Evolutionary conservation across 2,797 vertebrate species (phyloP), one percentile per base, ranked within the genome.

Genomic region (Mus spretus): DNA sequence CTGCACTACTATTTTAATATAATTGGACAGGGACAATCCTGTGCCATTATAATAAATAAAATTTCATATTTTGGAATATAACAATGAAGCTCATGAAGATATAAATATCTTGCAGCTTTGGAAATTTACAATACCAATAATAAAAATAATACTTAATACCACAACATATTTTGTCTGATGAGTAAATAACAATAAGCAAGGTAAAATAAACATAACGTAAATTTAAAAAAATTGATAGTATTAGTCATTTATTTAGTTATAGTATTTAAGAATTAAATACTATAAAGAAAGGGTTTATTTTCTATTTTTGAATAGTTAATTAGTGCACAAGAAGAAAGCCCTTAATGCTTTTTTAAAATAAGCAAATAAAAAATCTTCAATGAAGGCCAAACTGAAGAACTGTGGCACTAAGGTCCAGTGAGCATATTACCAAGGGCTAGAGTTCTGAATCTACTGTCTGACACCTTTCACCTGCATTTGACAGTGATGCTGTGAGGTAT

Each of bases 341-440:
- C 89, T 7, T 92, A 50, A 2, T 80, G 70, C 77, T 94, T 31
- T 90, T 93, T 50, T 55, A 89, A 93, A 26, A n/a, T 53, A 89
- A 75, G 17, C 31, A 34, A 96, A 44, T 88, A 80, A 83, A 90
- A 91, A 93, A 77, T 86, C 24, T 40, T 50, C 70, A 96, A 31
- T 3, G 84, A 80, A 87, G 53, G 72, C 28, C 61, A 84, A 80
- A 26, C 24, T 57, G n/a, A 65, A 3, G 63, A 40, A 13, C 5
- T 50, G 14, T 94, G 59, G 55, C 47, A 67, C n/a, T 34, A 12
- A 86, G 77, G 82, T 83, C 20, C 37, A 87, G 19, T 83, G 55
- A 81, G 74, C 19, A 8, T 26, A 44, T 67, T 72, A 63, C 53
- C 67, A 90, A 89, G 37, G 67, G 20, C 1, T 79, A 61, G 79